Evolutionary conservation across 2,113 vertebrate species (phyloP), one percentile per base, ranked within the genome.

Genomic region (Leptocoma aspasia): DNA sequence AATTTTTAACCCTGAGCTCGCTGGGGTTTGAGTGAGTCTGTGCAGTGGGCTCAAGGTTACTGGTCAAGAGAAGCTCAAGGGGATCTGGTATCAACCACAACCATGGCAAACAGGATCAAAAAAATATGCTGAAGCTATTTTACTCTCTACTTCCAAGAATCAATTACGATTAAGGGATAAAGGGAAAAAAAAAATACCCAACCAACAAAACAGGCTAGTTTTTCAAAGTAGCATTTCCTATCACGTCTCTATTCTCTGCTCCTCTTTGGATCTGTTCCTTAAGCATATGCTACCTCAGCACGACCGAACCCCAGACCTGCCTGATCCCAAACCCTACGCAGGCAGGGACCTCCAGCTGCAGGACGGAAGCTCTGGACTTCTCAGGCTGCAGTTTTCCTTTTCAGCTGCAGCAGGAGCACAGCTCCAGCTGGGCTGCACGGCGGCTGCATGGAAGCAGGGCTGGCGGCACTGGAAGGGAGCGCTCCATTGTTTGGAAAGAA

Each of bases 1-100:
- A 86, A 96, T 92, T 95, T 97, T 97, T 97, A 97, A 97, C 94
- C 95, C 96, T 94, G 91, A 95, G 96, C 71, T 84, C 90, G 81
- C 93, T 10, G 11, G 45, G 71, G 79, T 90, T 91, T 70, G 65
- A 15, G 9, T 13, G 56, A 33, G 31, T 22, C 50, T 24, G 35
- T 22, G 53, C 12, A 5, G 17, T 45, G 31, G 57, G 66, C 73
- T 37, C 50, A 23, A 82, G 86, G 88, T 47, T 59, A 59, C 50
- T 30, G 69, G 77, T 47, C 35, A 90, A 50, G 78, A 50, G 60
- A 45, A 59, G 44, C 60, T 89, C 61, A 37, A 17, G 42, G 49
- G 31, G 63, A 50, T 54, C 47, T 75, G 86, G 60, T 88, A 87
- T 71, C 83, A 79, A 73, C 90, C 9, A 6, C 70, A 94, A 95